Evolutionary conservation across 2,888 invertebrate species (phyloP).

Genomic region (Drosophila colorata): DNA sequence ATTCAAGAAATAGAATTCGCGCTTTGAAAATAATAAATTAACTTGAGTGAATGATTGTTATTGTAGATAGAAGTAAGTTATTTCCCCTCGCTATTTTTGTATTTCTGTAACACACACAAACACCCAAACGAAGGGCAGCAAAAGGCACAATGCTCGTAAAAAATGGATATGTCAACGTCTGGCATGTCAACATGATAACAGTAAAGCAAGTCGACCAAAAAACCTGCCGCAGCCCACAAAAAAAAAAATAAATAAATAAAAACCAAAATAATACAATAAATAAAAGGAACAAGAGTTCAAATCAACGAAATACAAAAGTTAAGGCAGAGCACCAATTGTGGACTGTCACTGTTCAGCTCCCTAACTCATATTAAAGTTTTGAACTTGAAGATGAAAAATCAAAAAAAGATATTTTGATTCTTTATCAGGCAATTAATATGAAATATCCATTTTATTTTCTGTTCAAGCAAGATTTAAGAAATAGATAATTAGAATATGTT

Average conservation of each 20-base stretch:
- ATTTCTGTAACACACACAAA: conserved; percentile 24
- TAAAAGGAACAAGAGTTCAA: conserved; percentile 54
- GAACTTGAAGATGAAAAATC: background rate
- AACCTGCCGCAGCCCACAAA: conserved; percentile 10
- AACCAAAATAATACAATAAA: conserved; percentile 28
- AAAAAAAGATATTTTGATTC: too few species aligned
- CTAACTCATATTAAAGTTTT: background rate
- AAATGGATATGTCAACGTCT: conserved; percentile 78
- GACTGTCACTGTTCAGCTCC: background rate
- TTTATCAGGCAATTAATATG: too few species aligned
- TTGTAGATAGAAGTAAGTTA: conserved; percentile 28
- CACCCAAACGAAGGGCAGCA: conserved; percentile 2
- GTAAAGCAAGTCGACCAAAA: conserved; percentile 24
- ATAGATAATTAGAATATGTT: too few species aligned
- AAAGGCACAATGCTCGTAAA: conserved; percentile 54
- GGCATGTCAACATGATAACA: conserved; percentile 75
- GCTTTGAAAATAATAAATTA: conserved; percentile 60
- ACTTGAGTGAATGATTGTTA: conserved; percentile 42
- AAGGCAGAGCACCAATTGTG: conserved; percentile 51
- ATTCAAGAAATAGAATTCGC: background rate
- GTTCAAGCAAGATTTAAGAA: too few species aligned
- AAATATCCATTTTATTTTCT: too few species aligned
- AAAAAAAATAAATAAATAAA: conserved; percentile 13
- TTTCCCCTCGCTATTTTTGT: conserved; percentile 29
- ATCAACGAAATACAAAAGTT: conserved; percentile 63